A percentile compares a stretch with the other conserved stretches of the same genome.
These are phyloP conservation scores for Entelurus aequoreus DNA, from an alignment of 2,113 vertebrate genomes.

Conservation along the genomic window DNA sequence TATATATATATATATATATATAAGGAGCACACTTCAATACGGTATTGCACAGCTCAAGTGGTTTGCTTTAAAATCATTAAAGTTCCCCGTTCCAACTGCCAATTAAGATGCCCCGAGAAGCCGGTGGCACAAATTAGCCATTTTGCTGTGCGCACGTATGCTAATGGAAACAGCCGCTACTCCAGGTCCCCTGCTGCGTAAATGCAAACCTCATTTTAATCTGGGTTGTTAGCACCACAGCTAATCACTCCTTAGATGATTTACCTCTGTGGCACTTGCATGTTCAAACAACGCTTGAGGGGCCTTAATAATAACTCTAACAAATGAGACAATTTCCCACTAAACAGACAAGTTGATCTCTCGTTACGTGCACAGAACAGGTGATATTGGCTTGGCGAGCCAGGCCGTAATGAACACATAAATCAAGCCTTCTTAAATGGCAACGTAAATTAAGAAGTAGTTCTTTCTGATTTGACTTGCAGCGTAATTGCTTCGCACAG, in stretches of 20 bases:
- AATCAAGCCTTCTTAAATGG: conserved; percentile 1
- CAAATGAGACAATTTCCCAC: conserved; percentile 5
- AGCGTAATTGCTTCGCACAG: background rate
- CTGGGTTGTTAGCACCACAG: conserved; percentile 1
- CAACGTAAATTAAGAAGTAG: background rate
- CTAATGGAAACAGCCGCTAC: background rate
- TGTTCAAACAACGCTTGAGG: conserved; percentile 1
- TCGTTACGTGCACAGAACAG: background rate
- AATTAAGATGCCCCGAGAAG: background rate
- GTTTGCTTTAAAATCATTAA: background rate
- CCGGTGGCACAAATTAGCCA: background rate
- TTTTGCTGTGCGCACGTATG: background rate
- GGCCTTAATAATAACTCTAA: conserved; percentile 1
- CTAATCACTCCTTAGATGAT: conserved; percentile 10
- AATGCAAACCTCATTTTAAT: conserved; percentile 7
- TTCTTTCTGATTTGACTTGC: background rate
- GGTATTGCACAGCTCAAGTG: background rate
- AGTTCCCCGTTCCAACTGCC: background rate
- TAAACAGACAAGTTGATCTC: conserved; percentile 5
- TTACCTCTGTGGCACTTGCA: background rate
- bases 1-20: too few relatives aligned
- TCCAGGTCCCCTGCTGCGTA: background rate
- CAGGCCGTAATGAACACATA: conserved; percentile 1
- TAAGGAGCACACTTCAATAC: too few relatives aligned
- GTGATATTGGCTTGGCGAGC: conserved; percentile 3